Base-by-base conservation (phyloP, 2,113 vertebrate species). In the Thermophis baileyi region DNA sequence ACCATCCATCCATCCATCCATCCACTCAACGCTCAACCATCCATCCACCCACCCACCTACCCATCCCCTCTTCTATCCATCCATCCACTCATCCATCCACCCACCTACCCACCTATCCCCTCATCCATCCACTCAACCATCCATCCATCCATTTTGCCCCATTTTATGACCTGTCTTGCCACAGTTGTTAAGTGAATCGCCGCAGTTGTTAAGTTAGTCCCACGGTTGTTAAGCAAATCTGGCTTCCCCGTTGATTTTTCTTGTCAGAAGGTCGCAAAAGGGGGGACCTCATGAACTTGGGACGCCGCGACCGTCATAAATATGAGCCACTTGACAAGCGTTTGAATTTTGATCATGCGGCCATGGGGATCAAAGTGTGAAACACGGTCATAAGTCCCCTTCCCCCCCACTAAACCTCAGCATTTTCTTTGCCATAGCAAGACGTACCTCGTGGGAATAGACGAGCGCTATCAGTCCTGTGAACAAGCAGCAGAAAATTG, bases 401-500 rank as follows among this genome's bases (percentile, higher is more conserved):
- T n/a, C 0, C 1, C 20, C 20, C 24, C 85, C n/a, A n/a, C 2
- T 16, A 12, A 47, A 87, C 6, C 1, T 20, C 14, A n/a, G 30
- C 30, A n/a, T 6, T 40, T 20, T 55, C 40, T 49, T 22, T 9
- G 14, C 30, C 10, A 0, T 16, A 49, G 90, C 7, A n/a, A 47
- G 0, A 14, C 90, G 55, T 94, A 98, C 98, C 98, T 98, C 97
- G 0, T 98, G 94, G 2, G 98, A 98, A 90, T 98, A 98, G 92
- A 98, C 88, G 0, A 98, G 92, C 0, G 98, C 98, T 0, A 98
- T 0, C 88, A 98, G 92, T 0, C 98, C 98, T 0, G 97, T 98
- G 12, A 98, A 94, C 44, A 98, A 93, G 92, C 98, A 99, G 97
- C 98, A 98, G 97, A 98, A 98, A 90, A 98, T 3, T 0, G 97